These are phyloP conservation scores for Pristis pectinata DNA, from an alignment of 2,797 vertebrate species.

Conservation along the genomic window DNA sequence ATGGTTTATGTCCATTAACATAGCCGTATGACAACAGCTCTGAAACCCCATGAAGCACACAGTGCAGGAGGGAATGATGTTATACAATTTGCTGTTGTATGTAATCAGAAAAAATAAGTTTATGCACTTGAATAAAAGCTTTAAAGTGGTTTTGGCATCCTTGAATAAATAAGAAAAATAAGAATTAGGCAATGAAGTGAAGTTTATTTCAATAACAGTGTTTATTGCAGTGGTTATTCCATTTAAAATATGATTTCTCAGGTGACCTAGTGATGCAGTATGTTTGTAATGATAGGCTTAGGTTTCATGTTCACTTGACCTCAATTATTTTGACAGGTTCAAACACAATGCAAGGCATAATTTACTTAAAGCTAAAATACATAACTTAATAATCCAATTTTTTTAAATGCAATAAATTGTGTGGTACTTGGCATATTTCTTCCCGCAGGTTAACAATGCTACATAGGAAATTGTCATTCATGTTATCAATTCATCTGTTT, in stretches of 20 bases:
- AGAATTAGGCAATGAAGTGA: neutral
- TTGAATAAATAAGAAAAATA: neutral
- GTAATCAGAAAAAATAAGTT: neutral
- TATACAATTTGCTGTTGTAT: neutral
- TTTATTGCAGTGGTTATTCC: neutral
- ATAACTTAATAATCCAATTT: neutral
- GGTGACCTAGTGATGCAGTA: neutral
- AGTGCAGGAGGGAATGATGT: neutral
- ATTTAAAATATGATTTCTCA: neutral
- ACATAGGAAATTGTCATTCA: neutral
- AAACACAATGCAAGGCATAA: neutral
- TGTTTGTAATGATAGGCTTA: too few species aligned
- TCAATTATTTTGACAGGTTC: neutral
- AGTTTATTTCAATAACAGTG: neutral
- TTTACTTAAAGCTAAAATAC: neutral
- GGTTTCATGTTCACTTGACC: neutral
- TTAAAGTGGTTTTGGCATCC: neutral
- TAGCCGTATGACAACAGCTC: slow-evolving; percentile 3
- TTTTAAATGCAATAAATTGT: neutral
- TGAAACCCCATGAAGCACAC: neutral
- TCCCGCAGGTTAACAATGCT: neutral
- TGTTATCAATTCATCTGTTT: neutral
- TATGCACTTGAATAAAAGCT: neutral
- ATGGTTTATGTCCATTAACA: slow-evolving; percentile 24
- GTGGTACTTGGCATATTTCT: neutral